Percentiles rank a stretch among this genome's conserved stretches.
Evolutionary conservation across 2,113 vertebrate genomes (phyloP).

Genomic region (Lampris megalopsis): DNA sequence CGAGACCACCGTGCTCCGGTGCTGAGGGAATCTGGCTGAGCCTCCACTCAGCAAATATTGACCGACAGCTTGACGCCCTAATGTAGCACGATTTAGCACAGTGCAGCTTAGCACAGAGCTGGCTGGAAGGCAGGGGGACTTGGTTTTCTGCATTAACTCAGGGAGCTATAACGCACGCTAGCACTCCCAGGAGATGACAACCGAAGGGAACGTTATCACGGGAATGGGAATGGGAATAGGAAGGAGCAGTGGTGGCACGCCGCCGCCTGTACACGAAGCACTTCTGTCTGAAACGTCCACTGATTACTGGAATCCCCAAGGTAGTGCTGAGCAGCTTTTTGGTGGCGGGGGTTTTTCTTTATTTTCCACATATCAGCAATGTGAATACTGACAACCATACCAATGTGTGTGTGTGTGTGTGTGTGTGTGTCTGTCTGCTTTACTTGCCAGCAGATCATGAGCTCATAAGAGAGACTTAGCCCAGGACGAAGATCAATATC

Average conservation of each 20-base stretch:
- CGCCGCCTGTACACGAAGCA: no score
- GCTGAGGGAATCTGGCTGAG: slow-evolving; percentile 1
- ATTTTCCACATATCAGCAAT: not conserved
- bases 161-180: no score
- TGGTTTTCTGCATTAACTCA: no score
- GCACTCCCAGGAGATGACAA: no score
- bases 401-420: not conserved
- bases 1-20: slow-evolving; percentile 11
- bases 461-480: not conserved
- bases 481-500: slow-evolving; percentile 18
- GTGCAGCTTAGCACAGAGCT: slow-evolving; percentile 44
- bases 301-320: no score
- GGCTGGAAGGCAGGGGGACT: not conserved
- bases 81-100: no score
- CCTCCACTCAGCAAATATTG: slow-evolving; percentile 74
- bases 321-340: no score
- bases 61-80: slow-evolving; percentile 34
- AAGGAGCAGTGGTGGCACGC: no score
- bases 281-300: not conserved
- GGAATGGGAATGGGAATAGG: no score
- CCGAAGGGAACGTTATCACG: no score
- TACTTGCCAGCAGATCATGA: not conserved
- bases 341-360: not conserved
- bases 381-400: not conserved
- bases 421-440: not conserved